Conservation (phyloP, 2,888 invertebrate species). For the Orthosia incerta region DNA sequence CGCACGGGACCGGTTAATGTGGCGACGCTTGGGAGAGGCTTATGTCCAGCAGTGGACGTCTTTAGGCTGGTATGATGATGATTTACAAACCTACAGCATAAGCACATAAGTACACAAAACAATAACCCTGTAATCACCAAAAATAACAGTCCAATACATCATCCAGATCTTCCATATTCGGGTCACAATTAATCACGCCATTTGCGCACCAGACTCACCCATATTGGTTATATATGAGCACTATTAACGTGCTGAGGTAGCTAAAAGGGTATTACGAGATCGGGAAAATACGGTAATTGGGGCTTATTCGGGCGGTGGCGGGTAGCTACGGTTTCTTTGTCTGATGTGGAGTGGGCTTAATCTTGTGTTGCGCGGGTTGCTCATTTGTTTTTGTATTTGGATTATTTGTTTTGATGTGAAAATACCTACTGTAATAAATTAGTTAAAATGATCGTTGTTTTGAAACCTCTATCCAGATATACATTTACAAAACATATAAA, state of each 20-base stretch:
- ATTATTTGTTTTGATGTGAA: background rate
- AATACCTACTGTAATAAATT: no score
- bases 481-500: no score
- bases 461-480: no score
- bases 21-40: no score
- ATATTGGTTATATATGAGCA: constrained; percentile 62
- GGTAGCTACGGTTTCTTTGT: constrained; percentile 52
- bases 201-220: constrained; percentile 52
- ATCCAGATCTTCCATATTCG: constrained; percentile 40
- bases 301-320: constrained; percentile 40
- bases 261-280: constrained; percentile 58
- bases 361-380: constrained; percentile 36
- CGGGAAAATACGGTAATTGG: constrained; percentile 64
- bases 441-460: no score
- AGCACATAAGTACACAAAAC: background rate
- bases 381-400: constrained; percentile 30
- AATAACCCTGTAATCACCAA: constrained; percentile 18
- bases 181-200: constrained; percentile 64
- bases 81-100: no score
- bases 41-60: no score
- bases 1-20: no score
- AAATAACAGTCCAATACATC: constrained; percentile 36
- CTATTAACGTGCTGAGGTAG: constrained; percentile 60
- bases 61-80: no score
- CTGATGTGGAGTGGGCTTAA: constrained; percentile 32